Evolutionary conservation across 92 coral and sea anemone species (phyloP), one percentile per base, ranked within the genome.

Genomic region (Epizoanthus ramosus): DNA sequence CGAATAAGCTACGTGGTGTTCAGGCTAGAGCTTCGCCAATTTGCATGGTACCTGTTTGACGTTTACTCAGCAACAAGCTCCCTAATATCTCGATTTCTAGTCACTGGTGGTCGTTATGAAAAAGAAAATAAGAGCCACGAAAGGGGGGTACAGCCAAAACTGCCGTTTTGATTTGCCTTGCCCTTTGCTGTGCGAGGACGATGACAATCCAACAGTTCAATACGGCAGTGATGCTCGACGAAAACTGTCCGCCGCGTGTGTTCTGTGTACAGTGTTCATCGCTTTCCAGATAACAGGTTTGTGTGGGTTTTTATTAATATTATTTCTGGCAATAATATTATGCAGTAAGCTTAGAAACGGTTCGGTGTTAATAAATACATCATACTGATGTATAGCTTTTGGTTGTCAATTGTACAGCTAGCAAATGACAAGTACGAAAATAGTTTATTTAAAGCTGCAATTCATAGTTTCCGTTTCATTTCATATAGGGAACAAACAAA

Each of bases 251-350:
- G 45, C 83, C 12, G 97, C 97, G 0, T 81, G 86, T 17, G 60
- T 91, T 43, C 90, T 93, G 52, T 93, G 97, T 68, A 74, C 89
- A 5, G 50, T 89, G 35, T 93, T 93, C 68, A 93, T 93, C 58
- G 71, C 80, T 73, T 91, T 89, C 15, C 94, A 93, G 74, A 83
- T 93, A 71, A 77, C 91, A 16, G 97, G 97, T 93, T 19, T 9
- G 82, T 60, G 41, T 4, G 47, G 8, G 1, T 24, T 41, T 41
- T n/a, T 39, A 21, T n/a, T 17, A 58, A 57, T 5, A 22, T 21
- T n/a, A 3, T 23, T 60, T 60, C 56, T 58, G 4, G 35, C 8
- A 5, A 18, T 8, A 16, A 7, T 67, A 25, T 19, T 67, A 33
- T 67, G 35, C 72, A 0, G 50, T 35, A 28, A 35, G 17, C 39